A percentile compares a stretch with the other conserved stretches of the same genome.
These are phyloP conservation scores for Atherinosoma microstoma DNA, from an alignment of 2,797 vertebrate species.

Conservation along the genomic window DNA sequence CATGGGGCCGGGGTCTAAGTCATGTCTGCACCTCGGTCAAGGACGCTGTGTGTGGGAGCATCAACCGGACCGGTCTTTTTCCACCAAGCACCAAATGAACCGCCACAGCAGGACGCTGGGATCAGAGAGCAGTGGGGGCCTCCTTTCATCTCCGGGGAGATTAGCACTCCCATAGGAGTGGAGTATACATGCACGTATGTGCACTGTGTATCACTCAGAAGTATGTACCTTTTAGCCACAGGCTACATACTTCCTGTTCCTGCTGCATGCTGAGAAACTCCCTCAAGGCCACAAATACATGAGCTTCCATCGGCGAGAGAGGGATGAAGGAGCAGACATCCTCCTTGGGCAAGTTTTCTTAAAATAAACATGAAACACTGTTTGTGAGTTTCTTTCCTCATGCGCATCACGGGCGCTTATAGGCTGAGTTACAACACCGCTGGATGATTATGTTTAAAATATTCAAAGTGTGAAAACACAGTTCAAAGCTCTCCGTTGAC, in stretches of 20 bases:
- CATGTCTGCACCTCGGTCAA: constrained; percentile 62
- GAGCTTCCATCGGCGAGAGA: constrained; percentile 53
- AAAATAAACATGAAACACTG: constrained; percentile 72
- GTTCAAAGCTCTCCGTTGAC: constrained; percentile 31
- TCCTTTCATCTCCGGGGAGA: constrained; percentile 75
- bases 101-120: constrained; percentile 65
- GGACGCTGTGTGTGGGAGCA: constrained; percentile 65
- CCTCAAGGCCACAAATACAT: constrained; percentile 61
- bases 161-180: constrained; percentile 69
- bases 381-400: constrained; percentile 47
- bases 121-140: constrained; percentile 72
- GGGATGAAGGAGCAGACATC: constrained; percentile 65
- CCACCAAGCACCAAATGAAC: constrained; percentile 70
- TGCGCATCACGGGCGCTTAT: constrained; percentile 34
- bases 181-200: constrained; percentile 31
- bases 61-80: constrained; percentile 62
- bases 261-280: constrained; percentile 62
- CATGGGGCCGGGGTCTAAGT: constrained; percentile 54
- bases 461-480: constrained; percentile 52
- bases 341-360: constrained; percentile 57
- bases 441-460: constrained; percentile 55
- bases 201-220: constrained; percentile 56
- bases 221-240: constrained; percentile 68
- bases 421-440: constrained; percentile 21
- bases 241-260: constrained; percentile 69